These are phyloP conservation scores for Pandemis heparana DNA, from an alignment of 2,888 invertebrate genomes.

Conservation along the genomic window DNA sequence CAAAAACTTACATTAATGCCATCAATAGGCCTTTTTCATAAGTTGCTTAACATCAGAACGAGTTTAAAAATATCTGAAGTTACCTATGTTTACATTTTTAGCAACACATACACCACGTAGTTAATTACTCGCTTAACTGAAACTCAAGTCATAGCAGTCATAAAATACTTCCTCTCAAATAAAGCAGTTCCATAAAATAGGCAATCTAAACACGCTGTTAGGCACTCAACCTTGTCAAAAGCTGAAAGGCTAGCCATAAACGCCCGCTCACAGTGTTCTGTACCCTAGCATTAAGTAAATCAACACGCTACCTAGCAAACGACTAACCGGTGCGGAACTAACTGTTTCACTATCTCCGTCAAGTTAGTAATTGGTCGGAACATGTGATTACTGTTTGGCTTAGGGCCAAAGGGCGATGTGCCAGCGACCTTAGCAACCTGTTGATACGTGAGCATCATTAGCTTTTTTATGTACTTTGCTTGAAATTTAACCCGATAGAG, in stretches of 20 bases:
- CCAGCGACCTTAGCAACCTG: conserved; percentile 71
- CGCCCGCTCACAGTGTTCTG: not conserved
- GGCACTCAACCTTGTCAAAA: not conserved
- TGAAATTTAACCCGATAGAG: not conserved
- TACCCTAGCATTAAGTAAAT: conserved; percentile 24
- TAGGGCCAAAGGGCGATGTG: conserved; percentile 70
- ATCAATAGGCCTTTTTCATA: too few relatives aligned
- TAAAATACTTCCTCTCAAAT: not conserved
- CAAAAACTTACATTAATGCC: too few relatives aligned
- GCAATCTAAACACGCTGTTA: not conserved
- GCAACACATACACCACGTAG: too few relatives aligned
- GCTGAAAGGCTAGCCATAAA: not conserved
- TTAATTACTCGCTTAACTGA: not conserved
- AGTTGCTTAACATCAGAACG: too few relatives aligned
- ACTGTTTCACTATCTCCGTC: conserved; percentile 54
- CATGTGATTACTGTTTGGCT: conserved; percentile 70
- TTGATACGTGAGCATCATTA: conserved; percentile 60
- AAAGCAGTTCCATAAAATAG: not conserved
- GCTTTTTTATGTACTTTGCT: not conserved
- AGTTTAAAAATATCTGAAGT: too few relatives aligned
- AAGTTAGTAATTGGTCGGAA: conserved; percentile 61
- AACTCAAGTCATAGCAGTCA: not conserved
- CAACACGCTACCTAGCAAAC: conserved; percentile 33
- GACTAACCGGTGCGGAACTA: conserved; percentile 37
- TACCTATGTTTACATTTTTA: too few relatives aligned